A percentile compares a stretch with the other conserved stretches of the same genome.
Conservation (phyloP, 2,797 vertebrate genomes). For the Mus spretus region DNA sequence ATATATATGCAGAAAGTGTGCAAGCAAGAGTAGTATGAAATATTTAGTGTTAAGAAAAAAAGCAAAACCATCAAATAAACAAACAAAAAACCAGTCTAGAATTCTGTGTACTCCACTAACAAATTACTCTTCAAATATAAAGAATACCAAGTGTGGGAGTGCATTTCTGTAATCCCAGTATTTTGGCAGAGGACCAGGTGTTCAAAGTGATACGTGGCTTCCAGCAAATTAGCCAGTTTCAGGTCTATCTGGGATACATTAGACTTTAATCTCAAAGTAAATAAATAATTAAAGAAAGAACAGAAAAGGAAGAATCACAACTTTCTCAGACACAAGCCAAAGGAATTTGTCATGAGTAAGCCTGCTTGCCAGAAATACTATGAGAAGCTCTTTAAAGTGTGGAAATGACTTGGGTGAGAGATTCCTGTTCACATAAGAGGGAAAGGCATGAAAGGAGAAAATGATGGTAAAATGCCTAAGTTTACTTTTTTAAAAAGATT, state of each 20-base stretch:
- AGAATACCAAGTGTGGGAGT: not conserved
- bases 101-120: not conserved
- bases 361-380: not conserved
- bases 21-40: not conserved
- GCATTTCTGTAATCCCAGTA: not conserved
- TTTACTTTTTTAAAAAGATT: no score
- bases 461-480: not conserved
- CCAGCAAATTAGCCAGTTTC: not conserved
- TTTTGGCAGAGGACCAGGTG: not conserved
- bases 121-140: not conserved
- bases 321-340: not conserved
- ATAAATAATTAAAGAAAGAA: not conserved
- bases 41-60: not conserved
- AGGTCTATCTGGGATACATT: not conserved
- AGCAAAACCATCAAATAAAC: not conserved
- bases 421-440: not conserved
- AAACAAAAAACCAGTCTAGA: not conserved
- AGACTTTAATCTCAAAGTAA: not conserved
- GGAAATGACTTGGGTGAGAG: not conserved
- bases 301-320: not conserved
- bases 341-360: not conserved
- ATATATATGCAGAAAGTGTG: not conserved
- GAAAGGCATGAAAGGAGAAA: not conserved
- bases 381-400: not conserved
- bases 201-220: not conserved